Evolutionary conservation across 2,797 vertebrate genomes (phyloP).

Genomic region (Okamejei kenojei): DNA sequence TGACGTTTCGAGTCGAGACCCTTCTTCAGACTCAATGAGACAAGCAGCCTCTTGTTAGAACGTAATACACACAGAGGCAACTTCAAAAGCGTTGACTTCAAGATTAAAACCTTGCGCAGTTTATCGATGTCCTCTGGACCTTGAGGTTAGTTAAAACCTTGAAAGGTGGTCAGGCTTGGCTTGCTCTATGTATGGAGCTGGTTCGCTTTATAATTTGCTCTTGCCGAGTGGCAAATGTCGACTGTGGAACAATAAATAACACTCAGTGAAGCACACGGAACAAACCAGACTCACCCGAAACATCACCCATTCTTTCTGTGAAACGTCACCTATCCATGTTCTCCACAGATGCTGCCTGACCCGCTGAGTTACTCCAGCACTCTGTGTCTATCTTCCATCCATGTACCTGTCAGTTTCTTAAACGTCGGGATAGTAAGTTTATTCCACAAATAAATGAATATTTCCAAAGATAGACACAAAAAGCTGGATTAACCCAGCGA

Average conservation of each 20-base stretch:
- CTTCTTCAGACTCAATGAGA: background rate
- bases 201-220: background rate
- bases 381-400: no score
- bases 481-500: no score
- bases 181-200: background rate
- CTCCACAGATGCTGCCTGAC: no score
- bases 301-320: no score
- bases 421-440: no score
- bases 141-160: background rate
- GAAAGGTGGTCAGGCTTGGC: background rate
- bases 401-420: no score
- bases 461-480: no score
- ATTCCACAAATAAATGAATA: no score
- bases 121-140: slow-evolving; percentile 9
- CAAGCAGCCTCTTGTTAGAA: background rate
- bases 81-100: background rate
- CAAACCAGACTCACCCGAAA: no score
- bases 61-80: background rate
- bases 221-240: background rate
- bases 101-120: slow-evolving; percentile 2
- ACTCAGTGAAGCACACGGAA: background rate
- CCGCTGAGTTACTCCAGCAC: no score
- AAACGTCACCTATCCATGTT: no score
- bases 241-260: background rate
- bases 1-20: no score